Evolutionary conservation across 2,113 vertebrate species (phyloP).

Genomic region (Amazona vittata): DNA sequence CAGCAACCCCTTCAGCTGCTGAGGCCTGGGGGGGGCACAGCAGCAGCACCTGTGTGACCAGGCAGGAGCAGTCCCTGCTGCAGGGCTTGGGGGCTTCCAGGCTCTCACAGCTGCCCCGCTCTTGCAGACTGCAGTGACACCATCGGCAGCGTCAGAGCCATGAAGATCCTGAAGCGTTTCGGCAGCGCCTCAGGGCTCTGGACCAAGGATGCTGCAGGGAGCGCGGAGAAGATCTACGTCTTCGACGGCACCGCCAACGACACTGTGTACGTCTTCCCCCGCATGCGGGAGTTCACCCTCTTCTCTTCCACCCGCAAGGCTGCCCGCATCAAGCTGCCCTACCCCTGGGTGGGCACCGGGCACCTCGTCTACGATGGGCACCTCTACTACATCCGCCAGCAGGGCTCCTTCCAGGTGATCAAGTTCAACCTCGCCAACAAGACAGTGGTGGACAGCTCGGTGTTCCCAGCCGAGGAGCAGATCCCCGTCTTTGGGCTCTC

Average conservation of each 20-base stretch:
- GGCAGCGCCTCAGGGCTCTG: slow-evolving; percentile 87
- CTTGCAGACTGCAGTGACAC: slow-evolving; percentile 89
- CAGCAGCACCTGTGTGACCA: accelerated
- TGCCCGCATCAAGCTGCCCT: slow-evolving; percentile 83
- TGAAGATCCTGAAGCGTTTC: slow-evolving; percentile 93
- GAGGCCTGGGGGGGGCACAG: neutral
- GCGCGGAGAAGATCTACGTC: slow-evolving; percentile 87
- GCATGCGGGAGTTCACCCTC: slow-evolving; percentile 84
- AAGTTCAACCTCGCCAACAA: slow-evolving; percentile 88
- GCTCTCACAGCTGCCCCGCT: neutral
- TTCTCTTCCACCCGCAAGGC: slow-evolving; percentile 78
- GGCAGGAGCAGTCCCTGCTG: accelerated
- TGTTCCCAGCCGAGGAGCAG: slow-evolving; percentile 85
- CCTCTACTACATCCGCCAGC: slow-evolving; percentile 85
- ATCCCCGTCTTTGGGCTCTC: slow-evolving; percentile 86
- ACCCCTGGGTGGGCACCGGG: slow-evolving; percentile 86
- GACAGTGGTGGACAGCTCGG: slow-evolving; percentile 84
- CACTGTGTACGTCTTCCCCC: slow-evolving; percentile 83
- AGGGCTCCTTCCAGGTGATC: slow-evolving; percentile 84
- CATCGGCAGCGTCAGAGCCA: slow-evolving; percentile 87
- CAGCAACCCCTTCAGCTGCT: neutral
- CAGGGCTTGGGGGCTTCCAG: accelerated
- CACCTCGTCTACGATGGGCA: slow-evolving; percentile 86
- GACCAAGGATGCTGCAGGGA: slow-evolving; percentile 86
- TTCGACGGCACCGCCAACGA: slow-evolving; percentile 87